These are phyloP conservation scores for Xestia rhomboidea DNA, from an alignment of 2,888 invertebrate genomes.

Conservation along the genomic window DNA sequence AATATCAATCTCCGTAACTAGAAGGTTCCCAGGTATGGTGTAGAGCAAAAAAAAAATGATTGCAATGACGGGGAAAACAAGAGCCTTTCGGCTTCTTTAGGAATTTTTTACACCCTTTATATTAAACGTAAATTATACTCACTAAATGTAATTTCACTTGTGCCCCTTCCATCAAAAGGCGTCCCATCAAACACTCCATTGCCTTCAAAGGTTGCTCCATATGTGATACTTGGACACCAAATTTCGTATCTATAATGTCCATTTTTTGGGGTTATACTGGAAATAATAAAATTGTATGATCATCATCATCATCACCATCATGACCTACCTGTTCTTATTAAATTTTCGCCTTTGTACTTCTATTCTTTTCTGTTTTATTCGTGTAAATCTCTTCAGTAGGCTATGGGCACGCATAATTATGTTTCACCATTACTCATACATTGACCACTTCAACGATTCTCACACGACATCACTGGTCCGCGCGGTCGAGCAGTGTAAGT, in stretches of 20 bases:
- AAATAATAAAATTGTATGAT: not conserved
- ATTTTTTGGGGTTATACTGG: slow-evolving; percentile 23
- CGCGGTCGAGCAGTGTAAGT: not conserved
- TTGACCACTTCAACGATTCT: not conserved
- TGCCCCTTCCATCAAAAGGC: slow-evolving; percentile 22
- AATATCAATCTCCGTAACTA: no score
- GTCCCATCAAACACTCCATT: slow-evolving; percentile 2
- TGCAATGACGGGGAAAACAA: not conserved
- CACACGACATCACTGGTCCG: not conserved
- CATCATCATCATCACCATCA: not conserved
- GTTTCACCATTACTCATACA: no score
- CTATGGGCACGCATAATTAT: not conserved
- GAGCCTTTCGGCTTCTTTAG: not conserved
- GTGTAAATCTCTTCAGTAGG: not conserved
- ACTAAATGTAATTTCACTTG: slow-evolving; percentile 6
- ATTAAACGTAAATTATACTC: slow-evolving; percentile 12
- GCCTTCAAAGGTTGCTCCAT: slow-evolving; percentile 9
- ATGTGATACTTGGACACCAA: slow-evolving; percentile 35
- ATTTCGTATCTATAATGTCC: slow-evolving; percentile 25
- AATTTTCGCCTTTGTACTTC: not conserved
- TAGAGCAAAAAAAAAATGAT: not conserved
- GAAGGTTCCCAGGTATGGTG: no score
- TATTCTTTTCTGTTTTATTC: no score
- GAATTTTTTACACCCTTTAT: no score
- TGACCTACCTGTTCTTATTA: not conserved